A percentile compares a stretch with the other conserved stretches of the same genome.
These are phyloP conservation scores for Dendrocincla fuliginosa DNA, from an alignment of 2,797 vertebrate species.

Conservation along the genomic window DNA sequence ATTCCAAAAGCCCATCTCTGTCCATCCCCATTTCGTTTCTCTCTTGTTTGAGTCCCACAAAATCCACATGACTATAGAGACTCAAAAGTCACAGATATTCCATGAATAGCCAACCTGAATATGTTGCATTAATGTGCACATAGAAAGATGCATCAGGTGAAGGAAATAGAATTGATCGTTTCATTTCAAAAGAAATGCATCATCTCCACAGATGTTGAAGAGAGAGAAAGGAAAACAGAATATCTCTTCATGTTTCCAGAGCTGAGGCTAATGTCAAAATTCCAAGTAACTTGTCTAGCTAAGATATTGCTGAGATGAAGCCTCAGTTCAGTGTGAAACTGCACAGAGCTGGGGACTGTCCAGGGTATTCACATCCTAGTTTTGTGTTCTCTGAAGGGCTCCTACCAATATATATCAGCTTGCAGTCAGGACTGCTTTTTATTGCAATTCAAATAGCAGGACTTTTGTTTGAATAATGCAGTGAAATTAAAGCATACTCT, in stretches of 20 bases:
- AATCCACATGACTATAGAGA: neutral
- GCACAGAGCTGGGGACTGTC: rapidly evolving
- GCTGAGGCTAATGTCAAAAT: neutral
- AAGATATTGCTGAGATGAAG: neutral
- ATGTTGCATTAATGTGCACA: neutral
- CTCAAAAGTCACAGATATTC: neutral
- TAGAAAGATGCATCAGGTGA: neutral
- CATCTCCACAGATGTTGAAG: neutral
- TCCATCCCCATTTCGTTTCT: neutral
- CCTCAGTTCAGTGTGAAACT: neutral
- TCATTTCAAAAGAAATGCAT: neutral
- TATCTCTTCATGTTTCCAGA: neutral
- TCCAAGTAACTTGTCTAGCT: neutral
- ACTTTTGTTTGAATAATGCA: neutral
- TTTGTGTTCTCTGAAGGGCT: neutral
- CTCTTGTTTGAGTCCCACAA: neutral
- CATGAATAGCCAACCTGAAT: neutral
- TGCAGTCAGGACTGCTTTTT: neutral
- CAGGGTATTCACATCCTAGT: neutral
- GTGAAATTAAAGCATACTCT: neutral
- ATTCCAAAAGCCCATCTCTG: neutral
- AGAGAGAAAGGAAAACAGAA: neutral
- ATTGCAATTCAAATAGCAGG: neutral
- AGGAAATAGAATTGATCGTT: neutral
- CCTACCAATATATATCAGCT: neutral